Evolutionary conservation across 2,113 vertebrate genomes (phyloP), one percentile per base, ranked within the genome.

Genomic region (Oxyura jamaicensis): DNA sequence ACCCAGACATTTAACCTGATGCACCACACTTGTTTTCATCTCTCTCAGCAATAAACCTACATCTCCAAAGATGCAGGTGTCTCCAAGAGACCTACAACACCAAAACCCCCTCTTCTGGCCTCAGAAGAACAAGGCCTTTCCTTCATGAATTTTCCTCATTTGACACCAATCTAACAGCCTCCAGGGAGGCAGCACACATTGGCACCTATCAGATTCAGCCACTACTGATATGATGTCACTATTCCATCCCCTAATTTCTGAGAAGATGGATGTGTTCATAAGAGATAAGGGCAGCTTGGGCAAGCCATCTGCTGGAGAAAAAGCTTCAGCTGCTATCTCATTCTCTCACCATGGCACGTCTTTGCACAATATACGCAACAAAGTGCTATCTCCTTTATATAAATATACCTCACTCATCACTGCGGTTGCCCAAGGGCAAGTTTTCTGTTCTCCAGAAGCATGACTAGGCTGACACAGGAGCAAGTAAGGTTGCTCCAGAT

Each of bases 71-170:
- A 41, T 2, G 16, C 26, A 41, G 26, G 18, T 41, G 39, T 36
- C 39, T 41, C 39, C 48, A 60, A 53, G 10, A 62, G 41, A 93
- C 46, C 15, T 62, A 33, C 18, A 66, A 20, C 11, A 39, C 8
- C 46, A 50, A 71, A 75, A 31, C 6, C 8, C 8, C 10, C 25
- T 19, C 13, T 65, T 33, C 15, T 36, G 26, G 8, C 20, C 36
- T 26, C 1, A 50, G 13, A 50, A 67, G 14, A 82, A 59, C 2
- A 4, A 8, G 11, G 6, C 2, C 0, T 60, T 68, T 53, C 2
- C 56, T 65, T 53, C 2, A 5, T 3, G 4, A 11, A n/a, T 75
- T 80, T 63, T 48, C 58, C 58, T 56, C 15, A 52, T 35, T 82
- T 48, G 28, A 48, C 53, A 87, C 39, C 42, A 90, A 26, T 3